Percentiles rank a stretch among this genome's conserved stretches.
These are phyloP conservation scores for Lethenteron reissneri DNA, from an alignment of 2,113 vertebrate species.

Conservation along the genomic window DNA sequence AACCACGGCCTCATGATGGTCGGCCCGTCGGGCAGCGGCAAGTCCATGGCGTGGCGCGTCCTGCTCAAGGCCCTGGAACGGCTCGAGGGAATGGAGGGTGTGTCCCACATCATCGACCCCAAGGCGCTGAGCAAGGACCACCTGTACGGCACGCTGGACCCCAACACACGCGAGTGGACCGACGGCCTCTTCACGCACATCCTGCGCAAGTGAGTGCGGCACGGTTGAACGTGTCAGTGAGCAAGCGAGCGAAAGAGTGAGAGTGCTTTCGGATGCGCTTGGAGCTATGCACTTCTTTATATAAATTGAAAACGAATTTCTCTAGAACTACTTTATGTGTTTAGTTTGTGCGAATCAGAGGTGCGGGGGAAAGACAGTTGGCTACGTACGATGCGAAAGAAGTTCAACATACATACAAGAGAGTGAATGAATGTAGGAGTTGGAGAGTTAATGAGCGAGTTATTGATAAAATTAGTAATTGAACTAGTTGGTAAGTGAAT, in stretches of 20 bases:
- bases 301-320: not conserved
- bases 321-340: too few relatives aligned
- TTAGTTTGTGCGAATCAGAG: too few relatives aligned
- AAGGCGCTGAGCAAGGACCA: conserved; percentile 39
- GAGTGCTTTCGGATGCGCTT: not conserved
- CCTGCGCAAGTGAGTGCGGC: conserved; percentile 23
- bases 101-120: conserved; percentile 33
- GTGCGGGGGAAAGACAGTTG: too few relatives aligned
- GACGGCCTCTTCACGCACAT: conserved; percentile 38
- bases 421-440: too few relatives aligned
- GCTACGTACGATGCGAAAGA: too few relatives aligned
- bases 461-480: too few relatives aligned
- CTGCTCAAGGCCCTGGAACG: conserved; percentile 25
- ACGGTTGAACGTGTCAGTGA: conserved; percentile 12
- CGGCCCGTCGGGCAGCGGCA: conserved; percentile 38
- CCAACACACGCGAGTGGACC: conserved; percentile 44
- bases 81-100: conserved; percentile 20
- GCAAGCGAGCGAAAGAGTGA: conserved; percentile 33
- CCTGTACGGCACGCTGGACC: conserved; percentile 37
- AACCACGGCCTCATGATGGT: conserved; percentile 26
- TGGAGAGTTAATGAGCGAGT: too few relatives aligned
- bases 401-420: too few relatives aligned
- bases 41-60: conserved; percentile 26
- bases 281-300: not conserved
- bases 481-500: too few relatives aligned